Percentiles rank a stretch among this genome's conserved stretches.
These are phyloP conservation scores for Zaprionus lineosus DNA, from an alignment of 2,888 invertebrate species.

Conservation along the genomic window DNA sequence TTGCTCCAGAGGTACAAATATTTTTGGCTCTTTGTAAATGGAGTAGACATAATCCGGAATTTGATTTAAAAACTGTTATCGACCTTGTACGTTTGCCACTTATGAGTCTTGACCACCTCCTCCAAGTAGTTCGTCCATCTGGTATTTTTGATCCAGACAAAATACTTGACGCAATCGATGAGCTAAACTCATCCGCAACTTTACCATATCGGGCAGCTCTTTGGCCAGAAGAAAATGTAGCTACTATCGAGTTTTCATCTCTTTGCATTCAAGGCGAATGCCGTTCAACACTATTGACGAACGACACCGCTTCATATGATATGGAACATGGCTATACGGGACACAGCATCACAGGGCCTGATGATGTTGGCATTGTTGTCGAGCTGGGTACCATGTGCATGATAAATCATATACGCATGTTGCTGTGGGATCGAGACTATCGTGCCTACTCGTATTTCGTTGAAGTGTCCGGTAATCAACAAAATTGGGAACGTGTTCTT, in stretches of 20 bases:
- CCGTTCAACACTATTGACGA: slow-evolving; percentile 93
- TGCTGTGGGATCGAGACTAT: slow-evolving; percentile 97
- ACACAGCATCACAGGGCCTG: slow-evolving; percentile 90
- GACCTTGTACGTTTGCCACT: slow-evolving; percentile 91
- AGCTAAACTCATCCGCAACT: slow-evolving; percentile 91
- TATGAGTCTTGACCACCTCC: slow-evolving; percentile 93
- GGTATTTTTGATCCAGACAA: slow-evolving; percentile 93
- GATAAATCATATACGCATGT: slow-evolving; percentile 95
- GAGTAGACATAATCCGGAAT: slow-evolving; percentile 90
- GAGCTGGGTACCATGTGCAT: slow-evolving; percentile 93
- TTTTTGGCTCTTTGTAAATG: slow-evolving; percentile 94
- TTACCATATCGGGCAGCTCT: slow-evolving; percentile 93
- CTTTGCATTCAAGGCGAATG: slow-evolving; percentile 95
- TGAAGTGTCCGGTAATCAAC: slow-evolving; percentile 96
- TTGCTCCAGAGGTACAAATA: slow-evolving; percentile 97
- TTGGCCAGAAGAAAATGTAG: slow-evolving; percentile 95
- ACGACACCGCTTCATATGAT: slow-evolving; percentile 93
- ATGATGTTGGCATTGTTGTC: slow-evolving; percentile 91
- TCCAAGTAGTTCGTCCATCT: slow-evolving; percentile 94
- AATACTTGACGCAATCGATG: slow-evolving; percentile 96
- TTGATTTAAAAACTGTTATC: slow-evolving; percentile 84
- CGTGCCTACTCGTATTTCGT: slow-evolving; percentile 85
- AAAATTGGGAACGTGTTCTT: slow-evolving; percentile 96
- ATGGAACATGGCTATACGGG: slow-evolving; percentile 96
- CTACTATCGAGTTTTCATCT: slow-evolving; percentile 90